Conservation (phyloP, 2,113 vertebrate species). For the Plecotus auritus region DNA sequence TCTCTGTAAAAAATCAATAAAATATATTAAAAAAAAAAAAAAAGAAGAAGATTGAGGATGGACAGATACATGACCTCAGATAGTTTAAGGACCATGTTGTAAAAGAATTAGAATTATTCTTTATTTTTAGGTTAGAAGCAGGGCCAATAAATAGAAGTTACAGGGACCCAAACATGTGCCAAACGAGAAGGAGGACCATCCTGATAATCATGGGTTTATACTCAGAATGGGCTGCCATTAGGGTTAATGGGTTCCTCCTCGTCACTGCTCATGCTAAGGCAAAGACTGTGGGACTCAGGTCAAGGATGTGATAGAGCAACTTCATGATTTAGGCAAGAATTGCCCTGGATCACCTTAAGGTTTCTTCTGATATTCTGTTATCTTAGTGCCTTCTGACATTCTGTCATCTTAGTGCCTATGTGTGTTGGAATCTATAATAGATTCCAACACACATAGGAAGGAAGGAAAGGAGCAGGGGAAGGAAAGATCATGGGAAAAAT, state of each 20-base stretch:
- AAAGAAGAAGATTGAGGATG: background rate
- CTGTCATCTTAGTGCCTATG: background rate
- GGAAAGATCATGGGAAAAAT: background rate
- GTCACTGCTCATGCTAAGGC: background rate
- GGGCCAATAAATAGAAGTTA: background rate
- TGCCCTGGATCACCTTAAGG: background rate
- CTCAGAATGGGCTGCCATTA: too few relatives aligned
- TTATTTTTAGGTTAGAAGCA: background rate
- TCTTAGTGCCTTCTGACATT: background rate
- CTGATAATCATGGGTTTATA: background rate
- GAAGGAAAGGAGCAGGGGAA: background rate
- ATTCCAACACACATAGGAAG: background rate
- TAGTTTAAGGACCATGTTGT: background rate
- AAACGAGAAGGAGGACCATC: background rate
- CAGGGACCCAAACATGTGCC: background rate
- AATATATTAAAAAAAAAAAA: too few relatives aligned
- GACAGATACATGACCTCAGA: background rate
- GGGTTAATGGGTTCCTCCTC: fast-evolving
- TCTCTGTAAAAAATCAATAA: too few relatives aligned
- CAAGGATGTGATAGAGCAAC: background rate
- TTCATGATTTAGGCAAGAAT: background rate
- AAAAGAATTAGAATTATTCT: background rate
- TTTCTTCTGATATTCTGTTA: background rate
- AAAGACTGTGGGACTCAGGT: background rate
- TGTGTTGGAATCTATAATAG: background rate